These are phyloP conservation scores for Paedocypris micromegethes DNA, from an alignment of 2,797 vertebrate species.

Conservation along the genomic window DNA sequence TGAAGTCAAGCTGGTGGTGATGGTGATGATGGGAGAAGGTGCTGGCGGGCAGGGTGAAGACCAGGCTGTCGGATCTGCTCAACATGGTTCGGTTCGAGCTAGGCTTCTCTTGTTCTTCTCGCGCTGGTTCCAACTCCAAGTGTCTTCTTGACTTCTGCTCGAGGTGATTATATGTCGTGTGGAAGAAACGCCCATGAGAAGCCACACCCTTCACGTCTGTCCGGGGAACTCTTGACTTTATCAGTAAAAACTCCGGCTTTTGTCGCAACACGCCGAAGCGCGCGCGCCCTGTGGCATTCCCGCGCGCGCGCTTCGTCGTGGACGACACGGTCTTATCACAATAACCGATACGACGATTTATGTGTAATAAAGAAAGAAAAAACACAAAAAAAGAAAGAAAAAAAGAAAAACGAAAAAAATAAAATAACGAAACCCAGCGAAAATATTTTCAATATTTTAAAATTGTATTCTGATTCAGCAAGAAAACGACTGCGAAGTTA, in stretches of 20 bases:
- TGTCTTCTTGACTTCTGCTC: neutral
- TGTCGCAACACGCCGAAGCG: neutral
- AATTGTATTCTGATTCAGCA: too few relatives aligned
- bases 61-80: conserved; percentile 54
- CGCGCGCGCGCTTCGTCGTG: too few relatives aligned
- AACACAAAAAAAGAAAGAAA: too few relatives aligned
- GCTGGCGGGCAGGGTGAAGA: conserved; percentile 45
- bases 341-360: too few relatives aligned
- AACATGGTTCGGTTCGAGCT: conserved; percentile 52
- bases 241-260: neutral
- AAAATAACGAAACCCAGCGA: too few relatives aligned
- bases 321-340: too few relatives aligned
- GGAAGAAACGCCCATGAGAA: conserved; percentile 43
- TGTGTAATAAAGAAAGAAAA: too few relatives aligned
- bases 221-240: conserved; percentile 16
- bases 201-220: conserved; percentile 33
- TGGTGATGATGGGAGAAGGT: conserved; percentile 37
- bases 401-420: too few relatives aligned
- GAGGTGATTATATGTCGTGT: conserved; percentile 31
- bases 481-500: too few relatives aligned
- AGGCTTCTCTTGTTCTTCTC: neutral
- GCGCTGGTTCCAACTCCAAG: conserved; percentile 18
- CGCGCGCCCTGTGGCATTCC: too few relatives aligned
- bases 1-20: conserved; percentile 44
- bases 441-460: too few relatives aligned